phyloP scores from a whole-genome alignment of 2,797 vertebrate species.

The Rhabdophis nuchalis region DNA sequence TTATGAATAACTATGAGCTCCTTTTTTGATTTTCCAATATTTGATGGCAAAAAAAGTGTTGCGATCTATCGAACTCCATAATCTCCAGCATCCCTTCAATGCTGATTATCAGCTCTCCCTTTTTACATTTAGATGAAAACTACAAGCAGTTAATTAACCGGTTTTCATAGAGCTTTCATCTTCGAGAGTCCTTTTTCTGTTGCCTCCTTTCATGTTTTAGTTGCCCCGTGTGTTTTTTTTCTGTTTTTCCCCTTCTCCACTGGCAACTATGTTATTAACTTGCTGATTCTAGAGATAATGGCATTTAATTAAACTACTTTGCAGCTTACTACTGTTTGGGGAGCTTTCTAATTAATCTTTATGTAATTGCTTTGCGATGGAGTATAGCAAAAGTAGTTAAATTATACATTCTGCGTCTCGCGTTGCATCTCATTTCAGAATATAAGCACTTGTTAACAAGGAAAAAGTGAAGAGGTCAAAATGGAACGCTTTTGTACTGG shows the following conservation, averaged over 20 bases:
- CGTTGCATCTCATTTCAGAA: constrained; percentile 37
- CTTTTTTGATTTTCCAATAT: not conserved
- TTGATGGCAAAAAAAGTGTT: not conserved
- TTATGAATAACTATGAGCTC: not conserved
- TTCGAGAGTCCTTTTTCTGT: not conserved
- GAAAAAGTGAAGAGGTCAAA: not conserved
- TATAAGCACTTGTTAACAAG: constrained; percentile 41
- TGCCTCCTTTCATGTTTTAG: constrained; percentile 9
- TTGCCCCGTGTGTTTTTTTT: not conserved
- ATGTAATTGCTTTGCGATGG: constrained; percentile 58
- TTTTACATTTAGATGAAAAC: not conserved
- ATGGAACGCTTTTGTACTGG: not conserved
- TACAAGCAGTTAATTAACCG: not conserved
- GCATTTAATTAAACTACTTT: constrained; percentile 65
- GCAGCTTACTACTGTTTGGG: constrained; percentile 60
- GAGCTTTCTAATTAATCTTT: constrained; percentile 69
- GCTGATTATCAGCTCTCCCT: not conserved
- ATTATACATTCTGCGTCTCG: constrained; percentile 47
- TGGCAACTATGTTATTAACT: constrained; percentile 56
- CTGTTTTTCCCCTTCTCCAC: constrained; percentile 11
- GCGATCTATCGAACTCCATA: not conserved
- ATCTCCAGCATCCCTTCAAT: not conserved
- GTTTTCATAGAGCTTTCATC: not conserved
- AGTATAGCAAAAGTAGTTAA: constrained; percentile 53
- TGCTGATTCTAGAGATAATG: constrained; percentile 63